Evolutionary conservation across 2,797 vertebrate species (phyloP).

Genomic region (Sebastes aleutianus): DNA sequence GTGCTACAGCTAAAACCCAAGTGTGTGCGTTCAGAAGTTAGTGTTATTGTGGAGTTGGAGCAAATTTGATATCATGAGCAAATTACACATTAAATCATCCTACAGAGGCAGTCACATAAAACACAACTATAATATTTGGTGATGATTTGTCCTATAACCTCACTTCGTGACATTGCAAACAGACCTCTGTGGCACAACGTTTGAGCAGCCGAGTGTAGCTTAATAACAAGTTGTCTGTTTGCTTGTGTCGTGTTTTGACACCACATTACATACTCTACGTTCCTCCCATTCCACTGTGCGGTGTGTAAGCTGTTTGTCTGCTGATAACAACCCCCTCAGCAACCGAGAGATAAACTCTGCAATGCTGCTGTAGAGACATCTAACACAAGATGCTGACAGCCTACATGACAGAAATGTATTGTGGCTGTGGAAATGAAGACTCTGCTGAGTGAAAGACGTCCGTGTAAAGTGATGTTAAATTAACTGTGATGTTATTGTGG

Average conservation of each 20-base stretch:
- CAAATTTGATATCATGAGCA: background rate
- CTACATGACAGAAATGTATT: slow-evolving; percentile 8
- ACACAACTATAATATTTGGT: background rate
- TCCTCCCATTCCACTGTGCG: slow-evolving; percentile 39
- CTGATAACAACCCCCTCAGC: slow-evolving; percentile 52
- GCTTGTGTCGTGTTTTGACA: slow-evolving; percentile 28
- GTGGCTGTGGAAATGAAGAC: slow-evolving; percentile 7
- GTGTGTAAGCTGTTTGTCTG: slow-evolving; percentile 52
- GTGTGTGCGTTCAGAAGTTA: background rate
- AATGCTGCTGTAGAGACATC: slow-evolving; percentile 20
- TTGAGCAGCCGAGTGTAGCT: background rate
- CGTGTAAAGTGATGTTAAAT: background rate
- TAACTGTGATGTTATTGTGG: background rate
- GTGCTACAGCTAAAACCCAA: background rate
- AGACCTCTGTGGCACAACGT: background rate
- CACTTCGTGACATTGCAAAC: background rate
- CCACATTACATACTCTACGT: slow-evolving; percentile 24
- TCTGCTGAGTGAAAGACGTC: background rate
- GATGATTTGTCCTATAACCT: background rate
- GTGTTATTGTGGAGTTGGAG: background rate
- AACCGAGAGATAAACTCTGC: slow-evolving; percentile 48
- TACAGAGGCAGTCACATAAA: background rate
- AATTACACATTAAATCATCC: background rate
- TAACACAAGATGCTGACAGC: slow-evolving; percentile 15
- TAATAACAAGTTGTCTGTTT: slow-evolving; percentile 17